Percentiles rank a stretch among this genome's conserved stretches.
phyloP scores from a whole-genome alignment of 1,140 invertebrate species.

The Thaumetopoea pityocampa region DNA sequence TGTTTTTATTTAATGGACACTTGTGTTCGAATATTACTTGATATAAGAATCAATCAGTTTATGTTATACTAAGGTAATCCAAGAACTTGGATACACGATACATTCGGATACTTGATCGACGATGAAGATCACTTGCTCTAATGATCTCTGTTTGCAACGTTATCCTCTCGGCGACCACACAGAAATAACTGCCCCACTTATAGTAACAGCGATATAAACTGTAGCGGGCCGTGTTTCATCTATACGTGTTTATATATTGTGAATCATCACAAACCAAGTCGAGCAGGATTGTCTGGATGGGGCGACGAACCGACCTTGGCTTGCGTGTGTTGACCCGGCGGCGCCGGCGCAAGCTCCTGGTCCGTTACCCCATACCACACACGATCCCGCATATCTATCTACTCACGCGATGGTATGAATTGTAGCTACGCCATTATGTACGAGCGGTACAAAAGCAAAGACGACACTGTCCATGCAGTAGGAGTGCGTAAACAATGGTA shows the following conservation, averaged over 20 bases:
- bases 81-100: constrained; percentile 11
- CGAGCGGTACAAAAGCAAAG: constrained; percentile 3
- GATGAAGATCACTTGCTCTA: background rate
- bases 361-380: constrained; percentile 39
- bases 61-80: too few species aligned
- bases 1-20: too few species aligned
- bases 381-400: constrained; percentile 30
- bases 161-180: constrained; percentile 2
- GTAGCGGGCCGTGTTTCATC: constrained; percentile 2
- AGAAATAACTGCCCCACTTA: background rate
- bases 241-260: background rate
- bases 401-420: constrained; percentile 22
- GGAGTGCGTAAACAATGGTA: background rate
- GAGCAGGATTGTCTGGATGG: constrained; percentile 33
- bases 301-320: constrained; percentile 50
- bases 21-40: too few species aligned
- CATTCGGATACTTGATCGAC: background rate
- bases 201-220: background rate
- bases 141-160: constrained; percentile 1
- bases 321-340: constrained; percentile 59
- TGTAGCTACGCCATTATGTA: constrained; percentile 25
- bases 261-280: too few species aligned
- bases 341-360: constrained; percentile 41
- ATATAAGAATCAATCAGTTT: too few species aligned
- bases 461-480: constrained; percentile 17